These are phyloP conservation scores for Heteromyza rotundicornis DNA, from an alignment of 2,888 invertebrate genomes.

Conservation along the genomic window DNA sequence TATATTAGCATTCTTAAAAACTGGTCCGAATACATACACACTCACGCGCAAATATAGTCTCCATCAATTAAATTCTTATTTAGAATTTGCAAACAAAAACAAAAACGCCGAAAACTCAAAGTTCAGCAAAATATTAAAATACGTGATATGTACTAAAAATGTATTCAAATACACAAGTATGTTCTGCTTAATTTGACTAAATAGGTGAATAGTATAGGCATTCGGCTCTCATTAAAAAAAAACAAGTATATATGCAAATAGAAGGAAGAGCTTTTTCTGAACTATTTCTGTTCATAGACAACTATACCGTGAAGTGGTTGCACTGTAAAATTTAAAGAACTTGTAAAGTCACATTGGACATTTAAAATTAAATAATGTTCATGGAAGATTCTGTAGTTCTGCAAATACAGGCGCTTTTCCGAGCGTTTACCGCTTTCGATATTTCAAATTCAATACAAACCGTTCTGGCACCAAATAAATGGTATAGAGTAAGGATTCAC, in stretches of 20 bases:
- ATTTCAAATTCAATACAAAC: too few species aligned
- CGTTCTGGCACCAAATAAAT: too few species aligned
- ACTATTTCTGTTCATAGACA: too few species aligned
- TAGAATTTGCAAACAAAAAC: not conserved
- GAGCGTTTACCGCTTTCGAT: too few species aligned
- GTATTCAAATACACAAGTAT: not conserved
- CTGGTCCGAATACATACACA: not conserved
- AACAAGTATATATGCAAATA: not conserved
- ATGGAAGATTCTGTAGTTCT: too few species aligned
- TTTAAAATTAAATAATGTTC: too few species aligned
- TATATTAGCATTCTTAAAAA: not conserved
- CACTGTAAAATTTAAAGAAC: too few species aligned
- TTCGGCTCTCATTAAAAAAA: not conserved
- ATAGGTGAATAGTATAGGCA: not conserved
- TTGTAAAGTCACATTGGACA: too few species aligned
- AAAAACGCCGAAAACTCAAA: not conserved
- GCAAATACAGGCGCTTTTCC: too few species aligned
- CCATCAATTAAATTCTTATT: not conserved
- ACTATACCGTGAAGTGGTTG: too few species aligned
- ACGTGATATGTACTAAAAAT: too few species aligned
- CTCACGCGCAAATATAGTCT: not conserved
- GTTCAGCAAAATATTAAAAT: not conserved
- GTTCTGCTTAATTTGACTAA: not conserved
- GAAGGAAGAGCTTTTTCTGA: not conserved
- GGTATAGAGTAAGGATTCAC: too few species aligned